Base-by-base conservation (phyloP, 2,797 vertebrate species). In the Hipposideros larvatus region DNA sequence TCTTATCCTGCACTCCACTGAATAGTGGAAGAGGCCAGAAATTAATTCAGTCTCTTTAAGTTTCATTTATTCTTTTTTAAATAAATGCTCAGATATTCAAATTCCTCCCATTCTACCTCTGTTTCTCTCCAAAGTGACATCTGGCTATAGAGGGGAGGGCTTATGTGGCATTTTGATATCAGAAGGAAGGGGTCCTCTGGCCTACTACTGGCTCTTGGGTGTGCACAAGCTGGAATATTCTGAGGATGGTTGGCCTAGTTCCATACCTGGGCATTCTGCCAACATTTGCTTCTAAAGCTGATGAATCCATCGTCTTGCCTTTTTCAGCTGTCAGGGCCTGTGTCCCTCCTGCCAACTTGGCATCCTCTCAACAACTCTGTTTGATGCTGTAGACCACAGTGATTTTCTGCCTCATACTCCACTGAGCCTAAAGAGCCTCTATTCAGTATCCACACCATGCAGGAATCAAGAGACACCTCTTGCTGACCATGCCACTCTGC, bases 201-300 rank as follows among this genome's bases (percentile, higher is more conserved):
- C 24, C 68, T 63, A 28, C 37, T 46, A 43, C 24, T 75, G 43
- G 31, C 66, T 86, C 68, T 82, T 61, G 15, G 57, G 4, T 41
- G 34, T 79, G 57, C 19, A 79, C 43, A 61, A 22, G 34, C 61
- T 86, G 75, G 68, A 88, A 78, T 84, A 21, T 34, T 90, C 46
- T 83, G 55, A 37, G 41, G 57, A 51, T 75, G 48, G 55, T 11
- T 95, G 68, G 82, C 93, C 37, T 68, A 46, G 34, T 74, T 68
- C 37, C 28, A 57, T 75, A 34, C 61, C 46, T 43, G 70, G 68
- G 74, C 68, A 22, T 87, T 93, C 57, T 71, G 70, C 87, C 83
- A 87, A 57, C 65, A 77, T 93, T 78, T 89, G 63, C 77, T 90
- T 96, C 75, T 83, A 65, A 83, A 59, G 46, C 68, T 65, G 37